phyloP scores from a whole-genome alignment of 2,113 vertebrate species.

The Dasyornis broadbenti region DNA sequence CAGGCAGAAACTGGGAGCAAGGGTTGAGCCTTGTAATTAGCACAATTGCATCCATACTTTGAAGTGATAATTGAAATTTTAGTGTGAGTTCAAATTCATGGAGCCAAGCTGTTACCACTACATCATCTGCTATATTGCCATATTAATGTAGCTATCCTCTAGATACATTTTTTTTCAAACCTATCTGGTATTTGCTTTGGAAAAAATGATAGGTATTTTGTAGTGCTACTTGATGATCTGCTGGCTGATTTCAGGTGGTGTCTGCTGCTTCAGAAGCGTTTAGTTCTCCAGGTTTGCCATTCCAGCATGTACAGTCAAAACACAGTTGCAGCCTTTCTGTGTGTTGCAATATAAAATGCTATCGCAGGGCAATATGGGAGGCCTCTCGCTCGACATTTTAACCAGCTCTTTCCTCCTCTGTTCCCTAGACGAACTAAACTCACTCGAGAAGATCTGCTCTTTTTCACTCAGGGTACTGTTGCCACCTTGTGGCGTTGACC shows the following conservation, averaged over 20 bases:
- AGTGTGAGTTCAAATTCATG: not conserved
- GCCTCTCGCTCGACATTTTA: rapidly evolving
- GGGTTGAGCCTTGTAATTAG: not conserved
- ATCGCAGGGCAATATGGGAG: rapidly evolving
- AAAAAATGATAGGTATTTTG: not conserved
- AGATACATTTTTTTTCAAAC: not conserved
- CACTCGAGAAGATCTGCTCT: not conserved
- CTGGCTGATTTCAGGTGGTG: rapidly evolving
- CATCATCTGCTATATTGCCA: not conserved
- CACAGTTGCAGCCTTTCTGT: not conserved
- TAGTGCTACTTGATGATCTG: not conserved
- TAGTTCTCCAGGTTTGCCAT: not conserved
- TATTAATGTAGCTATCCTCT: not conserved
- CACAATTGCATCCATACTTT: not conserved
- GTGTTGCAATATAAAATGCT: not conserved
- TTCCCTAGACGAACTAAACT: not conserved
- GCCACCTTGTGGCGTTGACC: not conserved
- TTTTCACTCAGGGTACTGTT: not conserved
- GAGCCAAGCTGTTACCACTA: not conserved
- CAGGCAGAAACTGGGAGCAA: not conserved
- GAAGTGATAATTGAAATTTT: not conserved
- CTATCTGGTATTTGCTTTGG: not conserved
- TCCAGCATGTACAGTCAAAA: not conserved
- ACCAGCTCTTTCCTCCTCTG: not conserved
- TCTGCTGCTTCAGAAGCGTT: rapidly evolving